phyloP scores from a whole-genome alignment of 92 coral and sea anemone species.

The Montipora capitata region DNA sequence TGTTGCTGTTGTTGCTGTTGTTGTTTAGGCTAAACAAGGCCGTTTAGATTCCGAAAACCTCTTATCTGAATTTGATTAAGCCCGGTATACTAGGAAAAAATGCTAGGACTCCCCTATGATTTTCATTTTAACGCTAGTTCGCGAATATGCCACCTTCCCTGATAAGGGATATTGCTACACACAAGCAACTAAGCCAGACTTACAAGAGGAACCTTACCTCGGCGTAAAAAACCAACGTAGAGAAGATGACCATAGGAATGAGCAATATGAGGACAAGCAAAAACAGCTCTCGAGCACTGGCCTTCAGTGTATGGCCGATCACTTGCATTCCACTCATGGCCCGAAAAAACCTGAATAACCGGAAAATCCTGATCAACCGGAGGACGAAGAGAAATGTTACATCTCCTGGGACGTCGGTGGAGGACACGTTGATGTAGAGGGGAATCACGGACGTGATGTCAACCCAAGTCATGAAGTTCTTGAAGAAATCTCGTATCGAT shows the following conservation, averaged over 20 bases:
- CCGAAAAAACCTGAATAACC: conserved; percentile 98
- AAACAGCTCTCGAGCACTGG: conserved; percentile 95
- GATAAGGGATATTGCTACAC: too few relatives aligned
- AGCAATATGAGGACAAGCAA: conserved; percentile 87
- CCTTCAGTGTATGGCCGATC: conserved; percentile 97
- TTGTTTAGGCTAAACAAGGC: too few relatives aligned
- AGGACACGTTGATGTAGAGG: conserved; percentile 83
- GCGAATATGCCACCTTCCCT: too few relatives aligned
- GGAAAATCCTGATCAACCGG: conserved; percentile 96
- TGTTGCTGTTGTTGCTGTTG: too few relatives aligned
- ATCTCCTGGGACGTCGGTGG: not conserved
- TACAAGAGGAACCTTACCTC: conserved; percentile 74
- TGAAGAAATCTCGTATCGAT: conserved; percentile 65
- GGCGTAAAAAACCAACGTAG: conserved; percentile 93
- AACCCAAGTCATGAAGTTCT: conserved; percentile 94
- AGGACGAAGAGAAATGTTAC: conserved; percentile 90
- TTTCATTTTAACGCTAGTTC: too few relatives aligned
- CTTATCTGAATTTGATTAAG: too few relatives aligned
- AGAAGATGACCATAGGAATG: conserved; percentile 99
- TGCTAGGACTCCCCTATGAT: too few relatives aligned
- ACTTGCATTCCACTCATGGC: conserved; percentile 99
- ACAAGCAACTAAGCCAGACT: too few relatives aligned
- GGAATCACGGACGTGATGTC: conserved; percentile 95
- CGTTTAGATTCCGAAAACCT: too few relatives aligned
- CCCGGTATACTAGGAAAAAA: too few relatives aligned